phyloP scores from a whole-genome alignment of 2,797 vertebrate species.

The Sebastes kiyomatsui region DNA sequence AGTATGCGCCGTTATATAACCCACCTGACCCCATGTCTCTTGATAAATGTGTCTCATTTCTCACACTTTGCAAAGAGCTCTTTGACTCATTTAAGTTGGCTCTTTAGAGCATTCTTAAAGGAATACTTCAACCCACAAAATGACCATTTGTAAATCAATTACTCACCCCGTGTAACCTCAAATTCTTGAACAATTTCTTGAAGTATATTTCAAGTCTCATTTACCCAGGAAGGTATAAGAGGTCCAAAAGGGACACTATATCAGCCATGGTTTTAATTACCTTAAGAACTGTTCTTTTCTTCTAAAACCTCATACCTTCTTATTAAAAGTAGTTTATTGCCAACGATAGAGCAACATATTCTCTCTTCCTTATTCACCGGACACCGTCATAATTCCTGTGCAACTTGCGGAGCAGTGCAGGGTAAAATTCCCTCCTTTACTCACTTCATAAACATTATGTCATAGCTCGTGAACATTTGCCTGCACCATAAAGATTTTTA shows the following conservation, averaged over 20 bases:
- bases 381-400: conserved; percentile 20
- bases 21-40: background rate
- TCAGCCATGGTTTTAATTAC: background rate
- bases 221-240: background rate
- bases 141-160: no score
- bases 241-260: background rate
- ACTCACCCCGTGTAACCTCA: background rate
- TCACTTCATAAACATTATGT: conserved; percentile 56
- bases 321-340: conserved; percentile 27
- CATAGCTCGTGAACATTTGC: conserved; percentile 47
- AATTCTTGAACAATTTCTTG: background rate
- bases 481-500: conserved; percentile 56
- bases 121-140: background rate
- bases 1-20: background rate
- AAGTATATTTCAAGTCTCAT: background rate
- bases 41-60: background rate
- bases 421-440: conserved; percentile 45
- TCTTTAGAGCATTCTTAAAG: background rate
- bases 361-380: conserved; percentile 13
- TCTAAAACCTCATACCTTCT: background rate
- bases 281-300: conserved; percentile 2
- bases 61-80: background rate
- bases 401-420: conserved; percentile 18
- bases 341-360: conserved; percentile 4
- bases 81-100: background rate